A percentile compares a stretch with the other conserved stretches of the same genome.
phyloP scores from a whole-genome alignment of 2,888 invertebrate species.

The Megaustenia siamemsis region DNA sequence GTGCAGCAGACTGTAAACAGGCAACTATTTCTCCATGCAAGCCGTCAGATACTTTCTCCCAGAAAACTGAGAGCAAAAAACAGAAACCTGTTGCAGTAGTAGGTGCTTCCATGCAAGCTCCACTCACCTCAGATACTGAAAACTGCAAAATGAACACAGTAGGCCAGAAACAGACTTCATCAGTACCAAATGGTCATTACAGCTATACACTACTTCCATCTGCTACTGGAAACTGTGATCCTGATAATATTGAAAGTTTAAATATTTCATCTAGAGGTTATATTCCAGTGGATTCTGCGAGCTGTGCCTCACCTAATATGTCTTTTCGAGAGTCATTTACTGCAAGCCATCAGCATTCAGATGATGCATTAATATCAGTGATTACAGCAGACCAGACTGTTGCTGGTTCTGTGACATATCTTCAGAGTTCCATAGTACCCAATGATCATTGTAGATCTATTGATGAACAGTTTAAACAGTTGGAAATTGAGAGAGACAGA shows the following conservation, averaged over 20 bases:
- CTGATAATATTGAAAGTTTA: not conserved
- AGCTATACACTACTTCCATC: not conserved
- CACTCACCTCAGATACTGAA: not conserved
- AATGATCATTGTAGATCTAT: constrained; percentile 4
- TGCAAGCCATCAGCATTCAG: not conserved
- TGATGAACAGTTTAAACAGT: constrained; percentile 55
- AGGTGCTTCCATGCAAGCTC: constrained; percentile 27
- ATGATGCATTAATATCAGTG: not conserved
- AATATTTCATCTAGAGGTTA: not conserved
- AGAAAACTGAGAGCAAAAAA: constrained; percentile 1
- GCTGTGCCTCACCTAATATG: not conserved
- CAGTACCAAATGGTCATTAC: not conserved
- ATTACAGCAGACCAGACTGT: constrained; percentile 11
- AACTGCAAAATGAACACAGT: not conserved
- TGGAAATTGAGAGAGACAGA: constrained; percentile 63
- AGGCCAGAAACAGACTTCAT: not conserved
- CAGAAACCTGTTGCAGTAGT: constrained; percentile 46
- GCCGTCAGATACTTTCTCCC: not conserved
- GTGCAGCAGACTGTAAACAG: not conserved
- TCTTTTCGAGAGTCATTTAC: not conserved
- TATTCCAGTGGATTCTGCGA: not conserved
- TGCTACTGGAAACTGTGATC: not conserved
- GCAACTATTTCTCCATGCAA: not conserved
- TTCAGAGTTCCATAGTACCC: constrained; percentile 22
- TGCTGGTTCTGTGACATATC: not conserved